These are phyloP conservation scores for Microdon myrmicae DNA, from an alignment of 2,888 invertebrate genomes.

Conservation along the genomic window DNA sequence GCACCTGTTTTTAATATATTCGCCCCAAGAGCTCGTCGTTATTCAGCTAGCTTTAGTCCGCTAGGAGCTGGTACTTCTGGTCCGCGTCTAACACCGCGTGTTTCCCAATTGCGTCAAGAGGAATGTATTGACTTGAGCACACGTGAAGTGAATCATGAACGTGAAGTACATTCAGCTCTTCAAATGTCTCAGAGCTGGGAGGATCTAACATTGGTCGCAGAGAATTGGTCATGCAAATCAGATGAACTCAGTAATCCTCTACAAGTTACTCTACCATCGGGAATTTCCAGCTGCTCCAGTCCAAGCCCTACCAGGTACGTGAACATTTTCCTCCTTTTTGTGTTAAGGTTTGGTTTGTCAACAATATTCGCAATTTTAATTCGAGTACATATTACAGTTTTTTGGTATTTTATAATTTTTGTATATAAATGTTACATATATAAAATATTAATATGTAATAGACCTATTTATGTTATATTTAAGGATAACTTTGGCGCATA, in stretches of 20 bases:
- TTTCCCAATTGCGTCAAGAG: conserved; percentile 88
- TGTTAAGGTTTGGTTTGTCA: no score
- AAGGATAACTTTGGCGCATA: no score
- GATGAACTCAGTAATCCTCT: conserved; percentile 66
- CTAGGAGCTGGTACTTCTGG: conserved; percentile 66
- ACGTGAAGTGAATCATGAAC: conserved; percentile 90
- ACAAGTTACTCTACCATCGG: conserved; percentile 68
- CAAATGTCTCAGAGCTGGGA: conserved; percentile 96
- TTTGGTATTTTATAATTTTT: no score
- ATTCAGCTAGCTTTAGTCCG: conserved; percentile 89
- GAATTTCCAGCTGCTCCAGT: conserved; percentile 69
- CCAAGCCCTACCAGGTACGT: conserved; percentile 72
- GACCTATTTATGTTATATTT: no score
- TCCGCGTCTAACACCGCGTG: conserved; percentile 82
- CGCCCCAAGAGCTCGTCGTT: conserved; percentile 81
- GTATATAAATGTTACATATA: no score
- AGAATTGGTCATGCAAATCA: conserved; percentile 72
- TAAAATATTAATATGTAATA: no score
- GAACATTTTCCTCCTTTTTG: background rate
- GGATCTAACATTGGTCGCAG: conserved; percentile 81
- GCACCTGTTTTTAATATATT: conserved; percentile 77
- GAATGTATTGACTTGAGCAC: conserved; percentile 86
- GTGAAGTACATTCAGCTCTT: conserved; percentile 89
- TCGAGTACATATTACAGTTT: no score
- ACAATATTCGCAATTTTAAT: no score